These are phyloP conservation scores for Xiphophorus maculatus DNA, from an alignment of 2,113 vertebrate genomes.

Conservation along the genomic window DNA sequence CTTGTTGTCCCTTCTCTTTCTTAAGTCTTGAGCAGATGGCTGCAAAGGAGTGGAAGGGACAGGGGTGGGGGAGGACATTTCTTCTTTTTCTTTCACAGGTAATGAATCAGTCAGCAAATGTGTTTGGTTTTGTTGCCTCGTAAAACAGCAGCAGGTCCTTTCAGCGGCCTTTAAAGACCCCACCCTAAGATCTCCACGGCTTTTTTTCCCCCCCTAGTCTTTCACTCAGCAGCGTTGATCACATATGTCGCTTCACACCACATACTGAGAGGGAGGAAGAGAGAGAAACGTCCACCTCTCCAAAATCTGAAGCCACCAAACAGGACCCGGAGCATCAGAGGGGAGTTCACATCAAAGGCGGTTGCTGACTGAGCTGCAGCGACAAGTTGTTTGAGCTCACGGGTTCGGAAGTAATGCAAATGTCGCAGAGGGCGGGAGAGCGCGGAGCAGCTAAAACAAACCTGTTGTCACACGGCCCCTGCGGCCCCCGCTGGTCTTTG, in stretches of 20 bases:
- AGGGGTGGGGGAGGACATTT: constrained; percentile 43
- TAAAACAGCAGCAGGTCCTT: constrained; percentile 63
- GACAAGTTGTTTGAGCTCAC: constrained; percentile 76
- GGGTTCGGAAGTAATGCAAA: constrained; percentile 77
- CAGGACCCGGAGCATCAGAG: constrained; percentile 49
- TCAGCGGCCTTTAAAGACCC: constrained; percentile 55
- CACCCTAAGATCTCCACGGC: constrained; percentile 32
- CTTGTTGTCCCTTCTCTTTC: constrained; percentile 25
- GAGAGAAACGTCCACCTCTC: neutral
- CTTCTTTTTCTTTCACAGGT: constrained; percentile 70
- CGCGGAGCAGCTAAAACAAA: constrained; percentile 69
- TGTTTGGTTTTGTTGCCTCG: constrained; percentile 63
- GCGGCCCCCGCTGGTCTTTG: constrained; percentile 27
- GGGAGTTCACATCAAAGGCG: constrained; percentile 75
- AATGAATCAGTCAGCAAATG: constrained; percentile 76
- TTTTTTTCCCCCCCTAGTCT: neutral
- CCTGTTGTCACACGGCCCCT: constrained; percentile 70
- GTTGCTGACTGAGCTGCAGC: constrained; percentile 72
- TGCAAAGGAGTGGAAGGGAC: neutral
- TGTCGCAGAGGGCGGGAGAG: constrained; percentile 68
- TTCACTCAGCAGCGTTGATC: neutral
- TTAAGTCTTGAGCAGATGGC: constrained; percentile 56
- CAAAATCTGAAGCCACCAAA: constrained; percentile 69
- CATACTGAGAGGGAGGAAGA: constrained; percentile 12
- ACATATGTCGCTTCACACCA: neutral